phyloP scores from a whole-genome alignment of 2,888 invertebrate species.

The Eremobia ochroleuca region DNA sequence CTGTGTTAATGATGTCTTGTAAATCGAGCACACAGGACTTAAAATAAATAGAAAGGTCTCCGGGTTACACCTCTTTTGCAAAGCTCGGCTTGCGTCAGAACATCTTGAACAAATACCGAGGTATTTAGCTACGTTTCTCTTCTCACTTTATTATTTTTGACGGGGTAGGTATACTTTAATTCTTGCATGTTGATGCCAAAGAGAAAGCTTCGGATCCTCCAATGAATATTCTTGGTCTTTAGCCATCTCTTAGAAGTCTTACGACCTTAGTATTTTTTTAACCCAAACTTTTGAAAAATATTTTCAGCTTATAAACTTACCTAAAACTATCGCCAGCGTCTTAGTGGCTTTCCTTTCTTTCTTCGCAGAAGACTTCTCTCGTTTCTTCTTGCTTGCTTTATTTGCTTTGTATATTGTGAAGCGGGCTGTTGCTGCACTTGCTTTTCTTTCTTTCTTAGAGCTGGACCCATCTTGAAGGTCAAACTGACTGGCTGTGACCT shows the following conservation, averaged over 20 bases:
- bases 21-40: neutral
- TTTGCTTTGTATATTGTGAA: slow-evolving; percentile 98
- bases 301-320: slow-evolving; percentile 90
- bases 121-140: neutral
- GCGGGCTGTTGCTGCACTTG: slow-evolving; percentile 93
- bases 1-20: neutral
- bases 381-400: slow-evolving; percentile 98
- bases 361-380: slow-evolving; percentile 97
- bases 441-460: slow-evolving; percentile 94
- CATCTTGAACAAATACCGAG: neutral
- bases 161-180: neutral
- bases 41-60: neutral
- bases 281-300: neutral
- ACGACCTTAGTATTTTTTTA: neutral
- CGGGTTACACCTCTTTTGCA: neutral
- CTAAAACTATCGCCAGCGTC: slow-evolving; percentile 99
- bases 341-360: slow-evolving; percentile 99
- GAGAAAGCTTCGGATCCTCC: neutral
- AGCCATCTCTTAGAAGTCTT: neutral
- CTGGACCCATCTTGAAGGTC: slow-evolving; percentile 85
- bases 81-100: neutral
- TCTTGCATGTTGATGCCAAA: neutral
- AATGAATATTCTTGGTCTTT: neutral
- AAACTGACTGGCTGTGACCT: slow-evolving; percentile 82
- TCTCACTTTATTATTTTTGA: neutral